Percentiles rank a stretch among this genome's conserved stretches.
Conservation (phyloP, 2,888 invertebrate species). For the Mystacides longicornis region DNA sequence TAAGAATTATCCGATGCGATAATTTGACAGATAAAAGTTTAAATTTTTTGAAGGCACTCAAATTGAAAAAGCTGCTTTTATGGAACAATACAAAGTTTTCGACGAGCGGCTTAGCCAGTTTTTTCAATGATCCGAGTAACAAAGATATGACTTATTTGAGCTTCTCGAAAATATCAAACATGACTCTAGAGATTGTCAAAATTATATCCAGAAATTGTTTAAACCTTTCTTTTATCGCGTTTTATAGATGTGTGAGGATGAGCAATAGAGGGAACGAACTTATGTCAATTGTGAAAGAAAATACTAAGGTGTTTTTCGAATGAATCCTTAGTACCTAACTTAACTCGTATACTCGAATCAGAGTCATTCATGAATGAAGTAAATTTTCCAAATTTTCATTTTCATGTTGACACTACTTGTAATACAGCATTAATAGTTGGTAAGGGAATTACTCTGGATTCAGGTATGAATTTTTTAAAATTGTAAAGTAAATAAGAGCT, state of each 20-base stretch:
- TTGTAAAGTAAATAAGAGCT: too few relatives aligned
- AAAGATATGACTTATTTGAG: conserved; percentile 38
- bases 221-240: conserved; percentile 39
- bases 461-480: too few relatives aligned
- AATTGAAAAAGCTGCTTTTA: conserved; percentile 37
- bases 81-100: conserved; percentile 43
- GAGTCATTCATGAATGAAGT: too few relatives aligned
- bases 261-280: background rate
- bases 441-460: too few relatives aligned
- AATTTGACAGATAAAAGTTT: conserved; percentile 39
- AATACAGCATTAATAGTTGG: too few relatives aligned
- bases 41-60: conserved; percentile 32
- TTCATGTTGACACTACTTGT: too few relatives aligned
- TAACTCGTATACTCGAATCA: too few relatives aligned
- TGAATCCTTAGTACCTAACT: too few relatives aligned
- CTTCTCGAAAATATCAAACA: conserved; percentile 39
- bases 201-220: conserved; percentile 41
- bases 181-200: conserved; percentile 39
- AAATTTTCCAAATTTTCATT: too few relatives aligned
- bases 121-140: conserved; percentile 35
- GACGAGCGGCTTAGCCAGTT: conserved; percentile 34
- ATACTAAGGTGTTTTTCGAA: background rate
- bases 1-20: conserved; percentile 42
- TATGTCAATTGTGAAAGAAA: background rate
- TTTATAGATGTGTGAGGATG: conserved; percentile 38